These are phyloP conservation scores for Acanthurus leucopareius DNA, from an alignment of 2,797 vertebrate genomes.

Conservation along the genomic window DNA sequence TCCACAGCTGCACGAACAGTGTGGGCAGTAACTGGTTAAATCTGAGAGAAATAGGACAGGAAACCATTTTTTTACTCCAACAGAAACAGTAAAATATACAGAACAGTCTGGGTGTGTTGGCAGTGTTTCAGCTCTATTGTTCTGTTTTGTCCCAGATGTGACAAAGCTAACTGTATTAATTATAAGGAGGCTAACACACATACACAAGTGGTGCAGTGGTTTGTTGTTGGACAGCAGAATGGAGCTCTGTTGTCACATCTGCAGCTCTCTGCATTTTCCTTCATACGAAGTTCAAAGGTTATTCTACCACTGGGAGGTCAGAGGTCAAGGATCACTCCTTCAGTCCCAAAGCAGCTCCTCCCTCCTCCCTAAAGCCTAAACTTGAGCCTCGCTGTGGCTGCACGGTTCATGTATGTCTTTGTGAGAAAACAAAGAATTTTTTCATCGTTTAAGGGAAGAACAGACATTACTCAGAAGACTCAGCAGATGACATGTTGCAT, in stretches of 20 bases:
- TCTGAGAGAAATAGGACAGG: conserved; percentile 5
- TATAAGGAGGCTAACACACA: conserved; percentile 55
- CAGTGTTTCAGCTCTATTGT: conserved; percentile 67
- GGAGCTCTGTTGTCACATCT: conserved; percentile 76
- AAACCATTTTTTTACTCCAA: conserved; percentile 2
- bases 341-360: conserved; percentile 7
- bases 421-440: conserved; percentile 30
- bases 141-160: conserved; percentile 76
- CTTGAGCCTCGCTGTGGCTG: conserved; percentile 22
- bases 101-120: conserved; percentile 26
- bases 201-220: background rate
- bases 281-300: conserved; percentile 47
- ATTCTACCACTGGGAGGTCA: conserved; percentile 71
- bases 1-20: background rate
- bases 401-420: conserved; percentile 24
- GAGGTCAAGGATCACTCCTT: conserved; percentile 43
- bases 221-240: conserved; percentile 74
- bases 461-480: conserved; percentile 3
- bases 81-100: conserved; percentile 37
- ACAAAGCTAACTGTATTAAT: conserved; percentile 73
- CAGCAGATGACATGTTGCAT: conserved; percentile 5
- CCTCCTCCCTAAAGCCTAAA: conserved; percentile 34
- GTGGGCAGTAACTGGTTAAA: conserved; percentile 11
- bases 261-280: conserved; percentile 71
- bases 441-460: background rate